Conservation (phyloP, 2,113 vertebrate genomes). For the Amblyornis subalaris region DNA sequence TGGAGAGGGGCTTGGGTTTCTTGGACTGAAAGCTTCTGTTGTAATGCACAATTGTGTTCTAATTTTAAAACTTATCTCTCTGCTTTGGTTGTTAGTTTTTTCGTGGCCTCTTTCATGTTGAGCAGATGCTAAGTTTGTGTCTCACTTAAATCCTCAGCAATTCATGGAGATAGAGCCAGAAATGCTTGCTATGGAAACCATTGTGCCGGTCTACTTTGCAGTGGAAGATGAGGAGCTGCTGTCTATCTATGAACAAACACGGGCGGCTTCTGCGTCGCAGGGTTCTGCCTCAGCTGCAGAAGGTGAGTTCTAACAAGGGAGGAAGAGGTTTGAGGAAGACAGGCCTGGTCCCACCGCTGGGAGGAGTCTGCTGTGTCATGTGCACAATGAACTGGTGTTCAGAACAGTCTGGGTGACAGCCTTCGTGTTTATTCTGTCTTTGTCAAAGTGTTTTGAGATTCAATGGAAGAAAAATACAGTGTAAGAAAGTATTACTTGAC, state of each 20-base stretch:
- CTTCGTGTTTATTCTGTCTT: not conserved
- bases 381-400: not conserved
- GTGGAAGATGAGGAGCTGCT: constrained; percentile 93
- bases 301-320: constrained; percentile 69
- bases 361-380: not conserved
- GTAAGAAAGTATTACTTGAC: not conserved
- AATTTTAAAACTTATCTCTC: not conserved
- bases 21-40: not conserved
- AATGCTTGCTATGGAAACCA: constrained; percentile 94
- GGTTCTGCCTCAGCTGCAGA: constrained; percentile 90
- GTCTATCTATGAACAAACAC: constrained; percentile 93
- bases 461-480: not conserved
- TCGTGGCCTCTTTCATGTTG: not conserved
- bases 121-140: not conserved
- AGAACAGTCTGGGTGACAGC: too few species aligned
- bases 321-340: not conserved
- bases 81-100: not conserved
- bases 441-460: not conserved
- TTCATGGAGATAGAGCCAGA: constrained; percentile 98
- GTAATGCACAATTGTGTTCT: not conserved
- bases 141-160: constrained; percentile 74
- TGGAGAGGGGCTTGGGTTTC: not conserved
- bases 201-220: constrained; percentile 95
- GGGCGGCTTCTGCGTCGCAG: constrained; percentile 88
- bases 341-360: not conserved